Evolutionary conservation across 2,888 invertebrate species (phyloP), one percentile per base, ranked within the genome.

Genomic region (Metalampra italica): DNA sequence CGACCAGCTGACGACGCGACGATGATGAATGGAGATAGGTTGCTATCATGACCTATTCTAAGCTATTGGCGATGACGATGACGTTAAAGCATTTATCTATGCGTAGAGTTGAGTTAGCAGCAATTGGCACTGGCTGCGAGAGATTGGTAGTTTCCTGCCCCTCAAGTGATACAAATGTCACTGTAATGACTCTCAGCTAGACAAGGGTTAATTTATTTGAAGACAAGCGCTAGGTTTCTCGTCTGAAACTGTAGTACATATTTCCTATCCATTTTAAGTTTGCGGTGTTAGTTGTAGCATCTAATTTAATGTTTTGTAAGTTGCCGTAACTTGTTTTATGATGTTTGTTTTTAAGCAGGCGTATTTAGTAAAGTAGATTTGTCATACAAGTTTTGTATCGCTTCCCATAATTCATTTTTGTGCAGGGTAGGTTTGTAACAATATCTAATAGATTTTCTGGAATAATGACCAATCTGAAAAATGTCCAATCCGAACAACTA

Each of bases 61-160:
- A 22, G 22, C 2, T 22, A 22, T 22, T 22, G 22, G 22, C 22
- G 22, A 22, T 22, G 29, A 11, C 29, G 29, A 12, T 42, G 41
- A 29, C 29, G 29, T 14, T 13, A 40, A n/a, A 42, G 12, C 29
- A 42, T n/a, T 7, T 29, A n/a, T 40, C 9, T n/a, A 42, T n/a
- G 41, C 7, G 29, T 42, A n/a, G 29, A 39, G 39, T n/a, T 9
- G 13, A 64, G 67, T 69, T 73, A 60, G 64, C 67, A 71, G 58
- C 77, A 82, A 82, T 82, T 80, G 78, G 64, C 68, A 65, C 70
- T 70, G 75, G 72, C 72, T 71, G 66, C 70, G 72, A 76, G 71
- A 68, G 75, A 83, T 82, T 78, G 78, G 66, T 71, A 70, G 79
- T 77, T 78, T 84, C 82, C 82, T 81, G 77, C 60, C 72, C 60